Conservation (phyloP, 2,113 vertebrate species). For the Corvus moneduloides region DNA sequence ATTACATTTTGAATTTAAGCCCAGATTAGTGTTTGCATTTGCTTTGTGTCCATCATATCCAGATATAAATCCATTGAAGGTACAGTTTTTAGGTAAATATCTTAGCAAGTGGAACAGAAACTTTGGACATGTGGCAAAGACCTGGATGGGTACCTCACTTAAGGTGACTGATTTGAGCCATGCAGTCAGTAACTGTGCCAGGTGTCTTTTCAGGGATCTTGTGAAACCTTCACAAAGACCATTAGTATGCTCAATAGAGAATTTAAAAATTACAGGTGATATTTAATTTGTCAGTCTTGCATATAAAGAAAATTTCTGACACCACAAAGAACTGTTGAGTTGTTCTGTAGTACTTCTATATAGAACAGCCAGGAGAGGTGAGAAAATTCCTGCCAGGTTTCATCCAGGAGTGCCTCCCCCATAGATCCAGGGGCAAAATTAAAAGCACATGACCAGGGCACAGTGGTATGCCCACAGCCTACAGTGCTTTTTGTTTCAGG, state of each 20-base stretch:
- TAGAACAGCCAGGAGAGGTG: background rate
- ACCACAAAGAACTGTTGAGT: background rate
- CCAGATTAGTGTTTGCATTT: background rate
- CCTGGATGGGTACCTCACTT: no score
- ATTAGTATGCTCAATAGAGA: background rate
- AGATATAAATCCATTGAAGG: background rate
- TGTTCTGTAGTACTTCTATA: background rate
- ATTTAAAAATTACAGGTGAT: background rate
- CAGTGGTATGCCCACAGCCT: background rate
- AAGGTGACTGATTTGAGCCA: background rate
- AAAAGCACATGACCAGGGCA: background rate
- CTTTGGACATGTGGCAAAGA: background rate
- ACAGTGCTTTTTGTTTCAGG: background rate
- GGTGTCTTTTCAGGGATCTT: background rate
- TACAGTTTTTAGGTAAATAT: background rate
- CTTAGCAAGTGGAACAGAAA: background rate
- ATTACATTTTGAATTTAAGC: background rate
- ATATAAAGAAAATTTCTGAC: background rate
- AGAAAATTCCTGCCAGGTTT: background rate
- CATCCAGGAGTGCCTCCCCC: background rate
- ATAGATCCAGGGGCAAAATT: background rate
- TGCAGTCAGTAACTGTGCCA: background rate
- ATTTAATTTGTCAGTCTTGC: background rate
- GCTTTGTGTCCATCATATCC: fast-evolving
- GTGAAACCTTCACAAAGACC: background rate